These are phyloP conservation scores for Philypnodon macrostomus DNA, from an alignment of 2,797 vertebrate genomes.

Conservation along the genomic window DNA sequence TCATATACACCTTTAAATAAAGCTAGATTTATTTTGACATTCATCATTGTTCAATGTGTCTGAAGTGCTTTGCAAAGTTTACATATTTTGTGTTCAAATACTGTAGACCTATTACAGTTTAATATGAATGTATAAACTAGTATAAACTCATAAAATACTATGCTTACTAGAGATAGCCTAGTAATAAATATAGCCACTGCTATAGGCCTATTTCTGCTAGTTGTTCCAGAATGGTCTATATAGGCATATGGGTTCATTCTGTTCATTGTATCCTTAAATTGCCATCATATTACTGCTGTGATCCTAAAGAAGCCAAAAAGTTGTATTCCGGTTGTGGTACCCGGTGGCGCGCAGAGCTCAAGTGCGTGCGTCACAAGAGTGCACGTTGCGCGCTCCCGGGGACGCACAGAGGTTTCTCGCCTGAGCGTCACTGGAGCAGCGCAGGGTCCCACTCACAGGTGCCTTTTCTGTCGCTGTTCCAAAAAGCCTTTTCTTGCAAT, in stretches of 20 bases:
- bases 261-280: neutral
- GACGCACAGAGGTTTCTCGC: slow-evolving; percentile 25
- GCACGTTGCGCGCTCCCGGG: slow-evolving; percentile 17
- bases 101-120: too few species aligned
- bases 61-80: too few species aligned
- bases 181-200: too few species aligned
- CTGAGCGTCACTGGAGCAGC: slow-evolving; percentile 33
- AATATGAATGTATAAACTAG: too few species aligned
- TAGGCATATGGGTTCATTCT: too few species aligned
- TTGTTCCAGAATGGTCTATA: too few species aligned
- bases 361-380: slow-evolving; percentile 25
- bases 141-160: too few species aligned
- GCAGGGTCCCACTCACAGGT: slow-evolving; percentile 35
- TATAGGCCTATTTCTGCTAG: too few species aligned
- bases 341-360: slow-evolving; percentile 26
- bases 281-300: neutral
- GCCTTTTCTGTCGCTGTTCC: slow-evolving; percentile 1
- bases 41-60: too few species aligned
- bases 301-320: neutral
- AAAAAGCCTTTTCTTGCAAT: neutral
- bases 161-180: too few species aligned
- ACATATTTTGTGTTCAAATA: neutral
- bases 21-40: too few species aligned
- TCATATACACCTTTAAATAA: too few species aligned
- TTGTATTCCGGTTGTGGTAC: neutral